phyloP scores from a whole-genome alignment of 2,888 invertebrate genomes.

The Artemia sinica region DNA sequence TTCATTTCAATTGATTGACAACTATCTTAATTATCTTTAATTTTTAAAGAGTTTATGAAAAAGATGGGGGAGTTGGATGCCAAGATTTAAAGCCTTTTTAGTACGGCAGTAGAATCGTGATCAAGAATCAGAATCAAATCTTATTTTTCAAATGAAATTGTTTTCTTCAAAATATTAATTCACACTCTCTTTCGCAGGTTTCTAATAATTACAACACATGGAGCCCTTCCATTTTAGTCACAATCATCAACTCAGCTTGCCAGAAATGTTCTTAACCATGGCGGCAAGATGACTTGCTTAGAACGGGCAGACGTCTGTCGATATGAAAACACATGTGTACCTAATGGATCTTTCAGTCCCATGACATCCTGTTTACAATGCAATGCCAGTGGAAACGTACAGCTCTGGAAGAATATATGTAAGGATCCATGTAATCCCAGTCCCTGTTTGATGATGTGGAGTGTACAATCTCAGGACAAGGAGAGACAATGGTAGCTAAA shows the following conservation, averaged over 20 bases:
- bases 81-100: no score
- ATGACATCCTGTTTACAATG: background rate
- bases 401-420: background rate
- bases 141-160: no score
- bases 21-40: no score
- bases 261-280: background rate
- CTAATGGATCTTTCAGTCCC: background rate
- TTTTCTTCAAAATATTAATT: no score
- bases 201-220: background rate
- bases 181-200: background rate
- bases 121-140: no score
- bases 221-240: background rate
- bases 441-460: background rate
- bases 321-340: background rate
- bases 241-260: background rate
- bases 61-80: no score
- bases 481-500: constrained; percentile 5
- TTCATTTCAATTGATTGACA: no score
- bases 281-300: background rate
- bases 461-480: background rate
- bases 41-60: no score
- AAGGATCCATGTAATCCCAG: background rate
- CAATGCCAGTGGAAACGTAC: background rate
- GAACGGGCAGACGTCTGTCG: constrained; percentile 10
- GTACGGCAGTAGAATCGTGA: no score